Evolutionary conservation across 2,797 vertebrate genomes (phyloP), one percentile per base, ranked within the genome.

Genomic region (Nyctalus aviator): DNA sequence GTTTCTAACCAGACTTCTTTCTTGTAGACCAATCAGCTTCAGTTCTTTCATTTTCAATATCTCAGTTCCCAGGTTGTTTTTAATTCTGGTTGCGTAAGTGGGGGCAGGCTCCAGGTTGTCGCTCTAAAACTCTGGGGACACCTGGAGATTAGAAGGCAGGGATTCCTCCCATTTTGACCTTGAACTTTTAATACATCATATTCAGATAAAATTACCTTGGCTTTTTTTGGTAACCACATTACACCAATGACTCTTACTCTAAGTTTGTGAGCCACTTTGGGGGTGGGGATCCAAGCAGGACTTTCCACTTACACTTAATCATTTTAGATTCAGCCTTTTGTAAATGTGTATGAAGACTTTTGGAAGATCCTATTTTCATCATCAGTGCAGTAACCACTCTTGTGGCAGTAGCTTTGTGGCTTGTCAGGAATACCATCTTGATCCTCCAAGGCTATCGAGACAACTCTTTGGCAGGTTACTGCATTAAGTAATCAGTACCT

Each of bases 51-150:
- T 41, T 71, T n/a, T 82, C 53, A 66, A 8, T 21, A n/a, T 68
- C 23, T 82, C 23, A 81, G 41, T 92, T 95, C 71, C 73, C 68
- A 57, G 3, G 3, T 72, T n/a, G 48, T 91, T 93, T 73, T 81
- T 44, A 41, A 6, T 44, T 17, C 41, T 82, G n/a, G 62, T 71
- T 87, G 44, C 50, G 32, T 77, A 69, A 77, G 4, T 32, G 81
- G 37, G 48, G 15, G 2, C 25, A 5, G 46, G 14, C 50, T 81
- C 59, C 68, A 92, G n/a, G 25, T 48, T 69, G 59, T 83, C 72
- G 8, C 14, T 81, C 25, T 55, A 53, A 53, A 53, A 79, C 20
- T 53, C 4, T 83, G 68, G 48, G 69, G 50, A 71, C 87, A 64
- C 0, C 13, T 48, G 50, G 48, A 73, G 77, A 25, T 68, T 21